phyloP scores from a whole-genome alignment of 2,888 invertebrate genomes.

The Tiphia femorata region DNA sequence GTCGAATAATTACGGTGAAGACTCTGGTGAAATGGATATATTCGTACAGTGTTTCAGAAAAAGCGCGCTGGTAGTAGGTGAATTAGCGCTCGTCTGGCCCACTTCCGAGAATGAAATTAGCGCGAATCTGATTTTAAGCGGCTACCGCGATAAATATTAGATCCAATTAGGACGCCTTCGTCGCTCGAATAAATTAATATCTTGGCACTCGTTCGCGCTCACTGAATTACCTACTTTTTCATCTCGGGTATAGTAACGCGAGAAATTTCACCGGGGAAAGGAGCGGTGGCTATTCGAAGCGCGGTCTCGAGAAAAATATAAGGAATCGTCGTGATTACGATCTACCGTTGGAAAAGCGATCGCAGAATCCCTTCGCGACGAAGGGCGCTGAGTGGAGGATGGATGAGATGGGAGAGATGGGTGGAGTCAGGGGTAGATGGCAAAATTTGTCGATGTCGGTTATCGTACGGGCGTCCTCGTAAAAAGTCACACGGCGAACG shows the following conservation, averaged over 20 bases:
- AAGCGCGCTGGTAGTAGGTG: no score
- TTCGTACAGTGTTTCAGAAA: no score
- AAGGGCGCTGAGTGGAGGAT: background rate
- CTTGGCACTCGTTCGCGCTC: no score
- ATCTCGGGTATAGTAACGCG: background rate
- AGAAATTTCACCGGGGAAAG: background rate
- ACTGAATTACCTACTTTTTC: no score
- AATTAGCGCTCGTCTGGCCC: no score
- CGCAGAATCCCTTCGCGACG: background rate
- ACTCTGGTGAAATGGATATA: no score
- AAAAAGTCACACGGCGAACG: constrained; percentile 29
- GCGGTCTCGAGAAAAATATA: background rate
- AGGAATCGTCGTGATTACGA: background rate
- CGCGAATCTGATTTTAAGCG: no score
- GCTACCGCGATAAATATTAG: no score
- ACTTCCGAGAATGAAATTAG: no score
- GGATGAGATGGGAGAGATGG: background rate
- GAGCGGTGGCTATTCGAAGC: background rate
- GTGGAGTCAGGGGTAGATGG: background rate
- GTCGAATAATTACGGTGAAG: no score
- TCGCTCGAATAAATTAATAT: no score
- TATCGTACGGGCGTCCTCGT: constrained; percentile 36
- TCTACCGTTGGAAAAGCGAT: constrained; percentile 1
- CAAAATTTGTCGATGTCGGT: constrained; percentile 30
- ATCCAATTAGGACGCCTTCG: no score